Evolutionary conservation across 2,888 invertebrate species (phyloP), one percentile per base, ranked within the genome.

Genomic region (Patella depressa): DNA sequence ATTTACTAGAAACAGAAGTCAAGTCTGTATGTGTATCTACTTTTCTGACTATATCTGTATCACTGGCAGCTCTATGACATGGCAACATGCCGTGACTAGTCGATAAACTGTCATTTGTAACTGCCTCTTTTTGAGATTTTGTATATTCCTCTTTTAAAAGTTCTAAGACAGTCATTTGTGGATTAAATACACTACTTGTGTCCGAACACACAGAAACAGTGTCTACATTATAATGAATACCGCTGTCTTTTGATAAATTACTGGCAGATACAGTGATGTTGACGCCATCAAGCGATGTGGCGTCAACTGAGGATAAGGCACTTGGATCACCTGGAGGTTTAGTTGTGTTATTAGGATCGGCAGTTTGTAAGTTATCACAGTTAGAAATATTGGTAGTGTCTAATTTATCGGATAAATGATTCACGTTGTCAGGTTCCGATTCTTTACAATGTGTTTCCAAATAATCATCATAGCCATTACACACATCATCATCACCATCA

Each of bases 101-200:
- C 17, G 57, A 71, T 7, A 29, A n/a, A 29, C 71, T 74, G 12
- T 65, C 65, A 65, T 65, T 65, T 7, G 65, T 57, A 15, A 59
- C 11, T 34, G 69, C 74, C 29, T 12, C 73, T 55, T 73, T 55
- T 73, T 76, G 53, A 53, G 71, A 71, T 57, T 76, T 76, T 76
- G 76, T 72, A 76, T 83, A 83, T 78, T 89, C 89, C 78, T 88
- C 87, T 73, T 85, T 83, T 65, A 90, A 79, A 53, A 90, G 84
- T 78, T 89, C 88, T 74, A 87, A 84, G 55, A 88, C 86, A 55
- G 88, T 89, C 76, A 88, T 78, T 75, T 82, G 65, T 65, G 65
- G 65, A 65, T 65, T 65, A 45, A 45, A 45, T 45, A 45, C 45
- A 24, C 65, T 24, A 24, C 65, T 65, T 12, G 65, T 24, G 24